These are phyloP conservation scores for Rhopalosiphum nymphaeae DNA, from an alignment of 2,888 invertebrate species.

Conservation along the genomic window DNA sequence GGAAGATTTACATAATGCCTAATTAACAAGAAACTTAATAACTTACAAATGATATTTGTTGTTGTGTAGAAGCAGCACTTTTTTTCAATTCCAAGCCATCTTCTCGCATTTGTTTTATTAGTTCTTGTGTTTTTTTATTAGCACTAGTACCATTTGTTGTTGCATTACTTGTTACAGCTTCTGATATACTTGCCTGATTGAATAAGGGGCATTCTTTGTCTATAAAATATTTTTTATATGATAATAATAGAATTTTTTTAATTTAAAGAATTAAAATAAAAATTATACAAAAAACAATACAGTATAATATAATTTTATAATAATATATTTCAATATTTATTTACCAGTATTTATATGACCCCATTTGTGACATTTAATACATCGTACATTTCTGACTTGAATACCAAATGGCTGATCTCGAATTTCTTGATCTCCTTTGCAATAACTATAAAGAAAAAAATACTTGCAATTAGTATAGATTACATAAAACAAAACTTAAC, in stretches of 20 bases:
- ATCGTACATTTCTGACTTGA: conserved; percentile 95
- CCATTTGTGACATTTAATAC: conserved; percentile 99
- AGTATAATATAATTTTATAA: neutral
- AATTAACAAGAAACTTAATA: neutral
- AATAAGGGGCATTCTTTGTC: conserved; percentile 97
- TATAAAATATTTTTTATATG: conserved; percentile 69
- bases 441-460: conserved; percentile 77
- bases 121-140: conserved; percentile 67
- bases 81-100: conserved; percentile 91
- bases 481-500: neutral
- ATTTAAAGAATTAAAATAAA: conserved; percentile 35
- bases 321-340: neutral
- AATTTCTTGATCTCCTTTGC: conserved; percentile 97
- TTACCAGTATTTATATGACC: conserved; percentile 95
- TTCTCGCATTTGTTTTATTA: conserved; percentile 90
- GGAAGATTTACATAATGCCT: neutral
- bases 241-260: neutral
- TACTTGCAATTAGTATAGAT: neutral
- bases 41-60: conserved; percentile 68
- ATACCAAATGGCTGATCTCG: conserved; percentile 99
- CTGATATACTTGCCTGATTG: conserved; percentile 78
- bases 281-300: neutral
- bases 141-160: conserved; percentile 58
- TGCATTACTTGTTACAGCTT: conserved; percentile 66
- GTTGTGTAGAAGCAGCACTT: conserved; percentile 72